Evolutionary conservation across 2,888 invertebrate species (phyloP), one percentile per base, ranked within the genome.

Genomic region (Cataglyphis rosenhaueri): DNA sequence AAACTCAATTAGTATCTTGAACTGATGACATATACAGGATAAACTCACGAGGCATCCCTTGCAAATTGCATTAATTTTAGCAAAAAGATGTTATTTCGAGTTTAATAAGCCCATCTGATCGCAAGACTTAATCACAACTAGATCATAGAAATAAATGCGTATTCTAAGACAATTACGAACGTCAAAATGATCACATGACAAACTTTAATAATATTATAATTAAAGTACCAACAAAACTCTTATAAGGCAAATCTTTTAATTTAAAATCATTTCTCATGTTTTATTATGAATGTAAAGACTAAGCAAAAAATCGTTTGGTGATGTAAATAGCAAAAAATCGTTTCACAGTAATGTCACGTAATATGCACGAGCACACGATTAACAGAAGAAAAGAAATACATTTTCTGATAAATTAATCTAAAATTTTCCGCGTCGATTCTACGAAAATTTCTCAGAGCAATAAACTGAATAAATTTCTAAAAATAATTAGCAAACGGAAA

Each of bases 271-370:
- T 21, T 76, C 76, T 73, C 38, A 44, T 44, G 57, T 32, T 59
- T 76, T 29, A 15, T 12, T n/a, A 29, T n/a, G 35, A 71, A 48
- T 71, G 9, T 25, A 35, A 64, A 59, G n/a, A 48, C 21, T 44
- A 68, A 32, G 12, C 12, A 32, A 15, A 32, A 1, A 78, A 59
- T 48, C 44, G 12, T 57, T 76, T 65, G 25, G 21, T 52, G 57
- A 66, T 6, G 41, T n/a, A 66, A 57, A 29, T 41, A 35, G 55
- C 18, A 44, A 21, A 44, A 38, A 32, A 25, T 61, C 10, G 59
- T 21, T 38, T 29, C 10, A 29, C 70, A 61, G 82, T 71, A 76
- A 71, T 57, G 52, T 81, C 83, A 57, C 55, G 75, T 59, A 65
- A 70, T 35, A 41, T 12, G 21, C 0, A 70, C 29, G 12, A 66